Evolutionary conservation across 2,888 invertebrate species (phyloP), one percentile per base, ranked within the genome.

Genomic region (Leptopterna dolabrata): DNA sequence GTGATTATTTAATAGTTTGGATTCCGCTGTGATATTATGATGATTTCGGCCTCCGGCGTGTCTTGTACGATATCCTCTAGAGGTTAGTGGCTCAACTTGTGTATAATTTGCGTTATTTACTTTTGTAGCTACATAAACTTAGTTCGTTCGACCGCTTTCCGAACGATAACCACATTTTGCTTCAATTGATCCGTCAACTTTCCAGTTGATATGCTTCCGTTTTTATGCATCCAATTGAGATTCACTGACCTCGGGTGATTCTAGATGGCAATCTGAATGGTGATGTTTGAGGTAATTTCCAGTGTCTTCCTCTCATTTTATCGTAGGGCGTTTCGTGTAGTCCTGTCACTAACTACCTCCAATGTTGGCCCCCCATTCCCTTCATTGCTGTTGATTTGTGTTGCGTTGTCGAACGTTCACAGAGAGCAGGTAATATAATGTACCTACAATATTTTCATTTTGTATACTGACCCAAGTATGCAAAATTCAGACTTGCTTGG

Each of bases 191-290:
- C 41, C 36, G 71, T 36, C 19, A 63, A 27, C 63, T 36, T 24
- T 63, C 24, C 63, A 0, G 27, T 63, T 63, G 63, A 24, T 24
- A 63, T 63, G 63, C 73, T 73, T 73, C 73, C 73, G 36, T 36
- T 73, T 41, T 45, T 24, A 27, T 19, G 45, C 45, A 6, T 27
- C 45, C 27, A 27, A 78, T 45, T 78, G 41, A 81, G 41, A 83
- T 81, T 83, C 83, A 70, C 43, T 83, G 83, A 83, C 83, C 83
- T 47, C 83, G 83, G 19, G 63, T 63, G 16, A 80, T 80, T 80
- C 19, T 43, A 43, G 78, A 81, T 51, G 51, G 55, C 30, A 14
- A 82, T 82, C 63, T 82, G 9, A 76, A 82, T 30, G 51, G 82
- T 82, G 36, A 82, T 55, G 63, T 82, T 55, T 16, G 55, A 29